Evolutionary conservation across 2,113 vertebrate species (phyloP).

Genomic region (Panthera leo): DNA sequence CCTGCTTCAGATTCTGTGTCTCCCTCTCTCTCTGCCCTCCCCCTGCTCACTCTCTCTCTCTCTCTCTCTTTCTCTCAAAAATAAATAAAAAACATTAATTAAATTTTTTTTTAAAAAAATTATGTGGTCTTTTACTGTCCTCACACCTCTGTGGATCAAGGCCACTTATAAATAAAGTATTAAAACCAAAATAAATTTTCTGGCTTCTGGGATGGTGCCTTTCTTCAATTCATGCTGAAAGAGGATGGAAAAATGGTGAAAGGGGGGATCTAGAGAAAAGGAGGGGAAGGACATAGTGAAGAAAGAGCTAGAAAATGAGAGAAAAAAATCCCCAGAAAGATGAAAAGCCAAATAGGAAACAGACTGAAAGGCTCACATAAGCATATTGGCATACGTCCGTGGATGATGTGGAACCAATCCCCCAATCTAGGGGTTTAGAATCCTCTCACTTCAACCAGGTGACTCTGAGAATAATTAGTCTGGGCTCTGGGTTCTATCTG

Average conservation of each 20-base stretch:
- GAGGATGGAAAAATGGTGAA: not conserved
- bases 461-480: not conserved
- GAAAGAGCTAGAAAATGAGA: not conserved
- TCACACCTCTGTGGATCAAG: not conserved
- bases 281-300: not conserved
- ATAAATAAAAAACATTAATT: too few relatives aligned
- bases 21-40: too few relatives aligned
- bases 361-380: not conserved
- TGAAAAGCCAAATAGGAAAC: not conserved
- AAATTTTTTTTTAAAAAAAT: not conserved
- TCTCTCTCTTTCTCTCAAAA: too few relatives aligned
- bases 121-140: not conserved
- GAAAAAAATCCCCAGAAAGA: not conserved
- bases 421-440: not conserved
- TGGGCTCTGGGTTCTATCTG: not conserved
- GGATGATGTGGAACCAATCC: not conserved
- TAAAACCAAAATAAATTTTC: not conserved
- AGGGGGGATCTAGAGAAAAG: not conserved
- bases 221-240: not conserved
- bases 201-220: not conserved
- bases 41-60: too few relatives aligned
- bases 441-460: not conserved
- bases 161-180: not conserved
- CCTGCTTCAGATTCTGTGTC: too few relatives aligned
- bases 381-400: not conserved